These are phyloP conservation scores for Axinella damicornis DNA, from an alignment of 37 sponge, comb jelly and placozoan species.

Conservation along the genomic window DNA sequence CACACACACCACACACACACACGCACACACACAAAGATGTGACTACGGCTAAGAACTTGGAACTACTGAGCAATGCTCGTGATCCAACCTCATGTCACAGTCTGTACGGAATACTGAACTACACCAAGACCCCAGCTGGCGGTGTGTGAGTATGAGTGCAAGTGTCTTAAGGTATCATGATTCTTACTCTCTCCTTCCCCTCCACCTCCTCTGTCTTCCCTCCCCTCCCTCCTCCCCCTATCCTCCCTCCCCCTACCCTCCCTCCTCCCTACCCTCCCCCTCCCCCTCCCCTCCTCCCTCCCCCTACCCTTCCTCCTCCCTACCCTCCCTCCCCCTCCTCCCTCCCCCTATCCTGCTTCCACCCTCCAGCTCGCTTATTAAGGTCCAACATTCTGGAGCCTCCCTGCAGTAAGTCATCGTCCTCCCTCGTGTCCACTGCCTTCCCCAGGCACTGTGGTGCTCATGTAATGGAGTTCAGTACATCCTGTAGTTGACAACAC, in stretches of 20 bases:
- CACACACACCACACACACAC: neutral
- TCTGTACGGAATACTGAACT: conserved; percentile 89
- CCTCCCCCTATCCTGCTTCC: too few relatives aligned
- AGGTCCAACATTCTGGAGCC: conserved; percentile 97
- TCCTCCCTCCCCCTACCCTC: neutral
- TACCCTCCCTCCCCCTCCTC: neutral
- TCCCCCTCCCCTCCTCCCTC: neutral
- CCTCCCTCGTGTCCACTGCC: neutral
- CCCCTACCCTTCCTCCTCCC: neutral
- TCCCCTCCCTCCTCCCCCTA: neutral
- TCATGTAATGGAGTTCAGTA: neutral
- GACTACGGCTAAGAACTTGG: conserved; percentile 90
- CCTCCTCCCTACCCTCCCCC: neutral
- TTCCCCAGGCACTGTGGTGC: neutral
- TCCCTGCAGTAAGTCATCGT: conserved; percentile 82
- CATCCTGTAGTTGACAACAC: too few relatives aligned
- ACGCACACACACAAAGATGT: conserved; percentile 62
- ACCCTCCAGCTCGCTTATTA: conserved; percentile 59
- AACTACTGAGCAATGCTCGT: conserved; percentile 83
- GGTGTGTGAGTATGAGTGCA: conserved; percentile 35
- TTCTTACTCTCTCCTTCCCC: neutral
- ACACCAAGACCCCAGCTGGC: conserved; percentile 93
- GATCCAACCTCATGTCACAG: conserved; percentile 76
- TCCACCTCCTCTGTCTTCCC: neutral
- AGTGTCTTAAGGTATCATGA: too few relatives aligned